phyloP scores from a whole-genome alignment of 2,113 vertebrate genomes.

The Myotis yumanensis region DNA sequence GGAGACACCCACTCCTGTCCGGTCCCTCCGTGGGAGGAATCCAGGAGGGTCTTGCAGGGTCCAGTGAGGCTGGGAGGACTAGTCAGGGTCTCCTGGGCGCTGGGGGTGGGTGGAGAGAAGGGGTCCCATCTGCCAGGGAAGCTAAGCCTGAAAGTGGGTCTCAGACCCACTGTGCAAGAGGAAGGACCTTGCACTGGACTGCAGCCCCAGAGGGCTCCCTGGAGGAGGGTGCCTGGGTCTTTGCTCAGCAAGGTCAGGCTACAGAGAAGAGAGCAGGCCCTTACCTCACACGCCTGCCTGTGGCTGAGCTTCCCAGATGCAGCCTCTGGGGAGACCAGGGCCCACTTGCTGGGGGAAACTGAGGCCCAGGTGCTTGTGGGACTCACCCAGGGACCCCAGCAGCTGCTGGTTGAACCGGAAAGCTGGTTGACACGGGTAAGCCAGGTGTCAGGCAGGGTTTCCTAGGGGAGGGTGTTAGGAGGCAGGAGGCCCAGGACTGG shows the following conservation, averaged over 20 bases:
- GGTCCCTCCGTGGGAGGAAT: neutral
- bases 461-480: neutral
- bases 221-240: neutral
- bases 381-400: neutral
- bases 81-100: neutral
- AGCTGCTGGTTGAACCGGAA: neutral
- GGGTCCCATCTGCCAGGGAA: neutral
- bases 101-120: neutral
- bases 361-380: neutral
- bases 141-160: neutral
- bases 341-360: neutral
- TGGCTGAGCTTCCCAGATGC: neutral
- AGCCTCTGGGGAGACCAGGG: neutral
- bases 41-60: neutral
- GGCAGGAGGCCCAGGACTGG: neutral
- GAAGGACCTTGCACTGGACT: neutral
- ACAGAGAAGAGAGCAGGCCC: neutral
- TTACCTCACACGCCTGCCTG: accelerated
- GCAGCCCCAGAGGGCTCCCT: neutral
- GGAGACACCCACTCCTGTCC: neutral
- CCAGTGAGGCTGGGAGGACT: neutral
- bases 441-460: neutral
- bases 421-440: neutral
- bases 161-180: neutral
- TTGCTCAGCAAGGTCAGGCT: neutral